Evolutionary conservation across 2,113 vertebrate species (phyloP), one percentile per base, ranked within the genome.

Genomic region (Furnarius figulus): DNA sequence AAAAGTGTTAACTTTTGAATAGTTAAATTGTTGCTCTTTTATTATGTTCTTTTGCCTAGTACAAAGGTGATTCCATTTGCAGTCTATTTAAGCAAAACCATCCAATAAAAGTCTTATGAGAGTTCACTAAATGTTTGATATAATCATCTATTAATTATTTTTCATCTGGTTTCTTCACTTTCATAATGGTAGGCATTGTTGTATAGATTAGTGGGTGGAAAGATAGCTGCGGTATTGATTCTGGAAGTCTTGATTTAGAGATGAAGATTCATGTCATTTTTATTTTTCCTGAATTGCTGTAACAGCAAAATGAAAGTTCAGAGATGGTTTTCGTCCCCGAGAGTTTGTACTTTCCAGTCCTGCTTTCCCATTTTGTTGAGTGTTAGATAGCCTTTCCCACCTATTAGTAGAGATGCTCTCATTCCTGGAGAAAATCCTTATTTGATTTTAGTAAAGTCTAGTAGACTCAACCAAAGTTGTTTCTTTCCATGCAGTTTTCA

Each of bases 111-210:
- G 30, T 85, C 63, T 73, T 82, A 42, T 1, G 53, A 89, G 65
- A 68, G 24, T 90, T 94, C 44, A 46, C 58, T 80, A 59, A 83
- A 83, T 88, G 55, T 83, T 87, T 88, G 82, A 65, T 92, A 42
- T 42, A 68, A 39, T 85, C 8, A 91, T 91, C 44, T 37, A 39
- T 93, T 96, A 91, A 82, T 88, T 94, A 89, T 77, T 93, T 73
- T 93, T 94, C 93, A 79, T 13, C 67, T 87, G 28, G 11, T 76
- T 96, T 91, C 71, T 91, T 85, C 62, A 50, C 66, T 74, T 89
- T 74, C 23, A 63, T 86, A 91, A 59, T 80, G 42, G 27, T 66
- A 93, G 71, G 35, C 85, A 76, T 90, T 89, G 71, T 93, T 89
- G 74, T 88, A 76, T 82, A 71, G 90, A 83, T 93, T 68, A 52